phyloP scores from a whole-genome alignment of 2,797 vertebrate genomes.

The Philypnodon macrostomus region DNA sequence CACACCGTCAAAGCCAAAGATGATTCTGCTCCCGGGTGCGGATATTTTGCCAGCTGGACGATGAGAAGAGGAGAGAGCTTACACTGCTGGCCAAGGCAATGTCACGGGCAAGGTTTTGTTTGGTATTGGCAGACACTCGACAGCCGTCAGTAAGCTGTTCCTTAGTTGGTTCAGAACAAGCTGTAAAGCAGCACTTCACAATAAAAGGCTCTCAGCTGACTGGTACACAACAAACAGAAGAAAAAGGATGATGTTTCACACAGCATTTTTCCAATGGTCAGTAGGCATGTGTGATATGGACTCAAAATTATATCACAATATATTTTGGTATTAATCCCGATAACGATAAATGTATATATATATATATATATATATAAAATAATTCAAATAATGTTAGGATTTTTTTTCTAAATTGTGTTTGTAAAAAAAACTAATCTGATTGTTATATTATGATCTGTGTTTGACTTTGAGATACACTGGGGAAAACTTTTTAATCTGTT shows the following conservation, averaged over 20 bases:
- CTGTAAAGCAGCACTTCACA: slow-evolving; percentile 21
- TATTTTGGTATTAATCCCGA: too few relatives aligned
- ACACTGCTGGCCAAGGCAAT: slow-evolving; percentile 15
- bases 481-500: too few relatives aligned
- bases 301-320: too few relatives aligned
- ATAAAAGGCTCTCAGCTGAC: slow-evolving; percentile 19
- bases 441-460: too few relatives aligned
- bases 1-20: not conserved
- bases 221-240: slow-evolving; percentile 4
- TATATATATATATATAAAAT: too few relatives aligned
- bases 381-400: too few relatives aligned
- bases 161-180: slow-evolving; percentile 13
- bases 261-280: not conserved
- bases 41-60: slow-evolving; percentile 15
- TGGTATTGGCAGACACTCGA: slow-evolving; percentile 26
- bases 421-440: too few relatives aligned
- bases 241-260: not conserved
- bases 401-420: too few relatives aligned
- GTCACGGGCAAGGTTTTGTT: slow-evolving; percentile 29
- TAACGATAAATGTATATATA: too few relatives aligned
- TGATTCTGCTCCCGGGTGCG: slow-evolving; percentile 6
- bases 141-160: slow-evolving; percentile 15
- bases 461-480: too few relatives aligned
- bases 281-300: too few relatives aligned
- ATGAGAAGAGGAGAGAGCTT: slow-evolving; percentile 19